Conservation (phyloP, 2,797 vertebrate species). For the Semaprochilodus insignis region DNA sequence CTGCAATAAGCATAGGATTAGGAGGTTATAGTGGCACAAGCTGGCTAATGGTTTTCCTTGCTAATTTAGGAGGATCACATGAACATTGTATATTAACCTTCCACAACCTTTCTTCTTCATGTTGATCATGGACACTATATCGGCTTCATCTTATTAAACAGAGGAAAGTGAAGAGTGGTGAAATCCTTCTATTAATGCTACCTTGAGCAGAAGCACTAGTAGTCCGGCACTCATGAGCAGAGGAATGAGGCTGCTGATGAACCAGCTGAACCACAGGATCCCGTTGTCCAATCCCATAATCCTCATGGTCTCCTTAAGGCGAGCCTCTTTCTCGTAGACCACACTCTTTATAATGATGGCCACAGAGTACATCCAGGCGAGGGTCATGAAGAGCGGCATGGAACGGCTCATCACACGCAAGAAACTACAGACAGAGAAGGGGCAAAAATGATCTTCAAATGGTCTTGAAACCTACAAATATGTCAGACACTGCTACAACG, state of each 20-base stretch:
- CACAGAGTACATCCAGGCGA: slow-evolving; percentile 99
- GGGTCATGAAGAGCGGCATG: slow-evolving; percentile 91
- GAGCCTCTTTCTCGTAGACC: slow-evolving; percentile 96
- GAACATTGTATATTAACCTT: background rate
- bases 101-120: background rate
- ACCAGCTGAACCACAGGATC: slow-evolving; percentile 98
- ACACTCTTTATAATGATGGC: slow-evolving; percentile 97
- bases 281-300: slow-evolving; percentile 97
- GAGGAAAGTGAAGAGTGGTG: background rate
- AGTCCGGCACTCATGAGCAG: slow-evolving; percentile 91
- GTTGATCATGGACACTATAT: background rate
- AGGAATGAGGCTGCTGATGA: slow-evolving; percentile 95
- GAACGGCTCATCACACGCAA: slow-evolving; percentile 84
- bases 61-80: background rate
- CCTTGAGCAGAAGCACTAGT: slow-evolving; percentile 92
- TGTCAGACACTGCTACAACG: background rate
- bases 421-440: slow-evolving; percentile 69
- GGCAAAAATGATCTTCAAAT: background rate
- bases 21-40: no score
- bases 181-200: slow-evolving; percentile 70
- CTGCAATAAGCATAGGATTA: background rate
- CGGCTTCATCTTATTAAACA: background rate
- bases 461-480: background rate
- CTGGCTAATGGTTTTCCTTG: no score
- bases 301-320: slow-evolving; percentile 97